A percentile compares a stretch with the other conserved stretches of the same genome.
These are phyloP conservation scores for Epistrophe grossulariae DNA, from an alignment of 2,888 invertebrate species.

Conservation along the genomic window DNA sequence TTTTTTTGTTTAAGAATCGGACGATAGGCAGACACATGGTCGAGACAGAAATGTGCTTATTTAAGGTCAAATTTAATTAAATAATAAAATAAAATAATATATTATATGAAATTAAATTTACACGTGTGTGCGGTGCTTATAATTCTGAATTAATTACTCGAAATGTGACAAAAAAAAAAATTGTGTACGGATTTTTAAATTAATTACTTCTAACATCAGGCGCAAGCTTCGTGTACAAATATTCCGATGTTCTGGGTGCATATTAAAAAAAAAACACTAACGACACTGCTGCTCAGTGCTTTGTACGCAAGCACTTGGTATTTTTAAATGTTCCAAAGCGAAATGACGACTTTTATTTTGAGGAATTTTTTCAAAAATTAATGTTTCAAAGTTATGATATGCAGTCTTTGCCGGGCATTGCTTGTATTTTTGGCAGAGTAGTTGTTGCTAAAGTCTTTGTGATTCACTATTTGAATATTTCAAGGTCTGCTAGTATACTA, in stretches of 20 bases:
- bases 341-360: conserved; percentile 40
- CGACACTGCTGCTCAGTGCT: neutral
- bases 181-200: conserved; percentile 44
- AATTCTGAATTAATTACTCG: conserved; percentile 70
- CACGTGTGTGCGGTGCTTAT: conserved; percentile 60
- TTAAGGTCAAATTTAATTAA: conserved; percentile 75
- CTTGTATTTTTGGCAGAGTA: neutral
- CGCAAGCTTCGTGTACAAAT: conserved; percentile 41
- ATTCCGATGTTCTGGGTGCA: conserved; percentile 43
- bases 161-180: conserved; percentile 38
- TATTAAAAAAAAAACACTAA: neutral
- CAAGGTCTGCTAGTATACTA: neutral
- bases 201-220: conserved; percentile 58
- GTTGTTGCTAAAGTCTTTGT: neutral
- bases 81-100: conserved; percentile 33
- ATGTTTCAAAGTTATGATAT: neutral
- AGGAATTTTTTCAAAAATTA: conserved; percentile 3
- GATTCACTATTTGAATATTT: neutral
- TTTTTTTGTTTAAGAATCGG: neutral
- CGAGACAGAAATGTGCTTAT: conserved; percentile 39
- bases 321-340: conserved; percentile 51
- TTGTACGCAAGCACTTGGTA: conserved; percentile 30
- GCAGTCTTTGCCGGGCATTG: neutral
- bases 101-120: conserved; percentile 16
- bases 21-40: conserved; percentile 39